phyloP scores from a whole-genome alignment of 2,113 vertebrate genomes.

The Glaucidium brasilianum region DNA sequence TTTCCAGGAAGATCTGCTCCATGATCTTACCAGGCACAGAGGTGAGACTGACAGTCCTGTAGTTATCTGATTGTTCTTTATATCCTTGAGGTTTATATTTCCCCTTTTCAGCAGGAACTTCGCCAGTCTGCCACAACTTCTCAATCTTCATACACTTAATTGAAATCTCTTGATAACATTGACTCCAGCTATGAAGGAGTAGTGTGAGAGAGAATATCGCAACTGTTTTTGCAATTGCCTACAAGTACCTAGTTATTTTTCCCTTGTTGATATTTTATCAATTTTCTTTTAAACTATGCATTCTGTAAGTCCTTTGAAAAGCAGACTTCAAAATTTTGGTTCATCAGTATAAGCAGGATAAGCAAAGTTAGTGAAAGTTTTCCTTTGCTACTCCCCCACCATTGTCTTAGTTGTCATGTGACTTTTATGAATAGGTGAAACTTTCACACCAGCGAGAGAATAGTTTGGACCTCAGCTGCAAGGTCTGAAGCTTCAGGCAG shows the following conservation, averaged over 20 bases:
- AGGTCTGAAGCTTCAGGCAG: not conserved
- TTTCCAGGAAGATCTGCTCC: too few relatives aligned
- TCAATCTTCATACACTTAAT: too few relatives aligned
- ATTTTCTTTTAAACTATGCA: not conserved
- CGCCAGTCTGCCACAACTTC: too few relatives aligned
- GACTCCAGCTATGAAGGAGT: not conserved
- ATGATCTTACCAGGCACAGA: too few relatives aligned
- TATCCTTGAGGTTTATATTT: too few relatives aligned
- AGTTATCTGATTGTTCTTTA: too few relatives aligned
- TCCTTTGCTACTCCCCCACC: not conserved
- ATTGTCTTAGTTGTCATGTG: not conserved
- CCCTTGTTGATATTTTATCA: not conserved
- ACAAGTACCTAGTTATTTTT: not conserved
- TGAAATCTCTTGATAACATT: not conserved
- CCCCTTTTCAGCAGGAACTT: too few relatives aligned
- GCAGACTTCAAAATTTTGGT: not conserved
- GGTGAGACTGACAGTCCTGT: too few relatives aligned
- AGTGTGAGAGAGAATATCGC: not conserved
- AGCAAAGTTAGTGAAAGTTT: not conserved
- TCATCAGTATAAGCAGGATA: not conserved
- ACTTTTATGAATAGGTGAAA: not conserved
- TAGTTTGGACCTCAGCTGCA: not conserved
- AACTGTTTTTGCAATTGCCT: not conserved
- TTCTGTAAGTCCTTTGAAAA: not conserved
- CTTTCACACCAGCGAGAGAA: not conserved